Evolutionary conservation across 2,113 vertebrate species (phyloP).

Genomic region (Motacilla alba): DNA sequence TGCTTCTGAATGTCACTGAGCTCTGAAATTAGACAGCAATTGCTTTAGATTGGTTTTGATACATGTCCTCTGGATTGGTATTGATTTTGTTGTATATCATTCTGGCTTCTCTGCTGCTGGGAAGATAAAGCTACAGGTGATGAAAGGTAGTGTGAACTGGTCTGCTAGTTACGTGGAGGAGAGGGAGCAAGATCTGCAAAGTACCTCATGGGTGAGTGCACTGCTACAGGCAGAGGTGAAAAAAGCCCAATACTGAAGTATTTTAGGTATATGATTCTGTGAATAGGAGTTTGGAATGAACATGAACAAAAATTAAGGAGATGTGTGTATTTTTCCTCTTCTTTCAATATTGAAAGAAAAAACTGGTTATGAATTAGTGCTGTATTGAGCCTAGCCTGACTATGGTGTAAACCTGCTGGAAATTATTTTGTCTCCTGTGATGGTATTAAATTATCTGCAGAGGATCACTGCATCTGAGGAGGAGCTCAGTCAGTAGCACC

Average conservation of each 20-base stretch:
- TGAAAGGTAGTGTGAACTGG: neutral
- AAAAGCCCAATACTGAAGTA: neutral
- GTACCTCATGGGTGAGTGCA: neutral
- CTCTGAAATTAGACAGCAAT: neutral
- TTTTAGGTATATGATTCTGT: neutral
- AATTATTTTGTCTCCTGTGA: neutral
- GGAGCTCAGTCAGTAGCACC: neutral
- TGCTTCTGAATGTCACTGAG: neutral
- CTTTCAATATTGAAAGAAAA: neutral
- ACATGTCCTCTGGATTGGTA: neutral
- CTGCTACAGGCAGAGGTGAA: neutral
- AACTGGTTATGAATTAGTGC: neutral
- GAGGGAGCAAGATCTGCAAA: neutral
- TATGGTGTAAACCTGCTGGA: neutral
- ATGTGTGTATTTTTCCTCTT: neutral
- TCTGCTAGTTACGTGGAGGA: neutral
- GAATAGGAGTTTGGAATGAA: neutral
- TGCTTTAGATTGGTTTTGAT: neutral
- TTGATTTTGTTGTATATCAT: neutral
- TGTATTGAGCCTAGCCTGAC: neutral
- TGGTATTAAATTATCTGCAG: neutral
- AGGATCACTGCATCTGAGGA: neutral
- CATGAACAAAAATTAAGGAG: neutral
- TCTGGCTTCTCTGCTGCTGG: neutral
- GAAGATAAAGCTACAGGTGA: neutral